Evolutionary conservation across 2,797 vertebrate genomes (phyloP), one percentile per base, ranked within the genome.

Genomic region (Eremophila alpestris): DNA sequence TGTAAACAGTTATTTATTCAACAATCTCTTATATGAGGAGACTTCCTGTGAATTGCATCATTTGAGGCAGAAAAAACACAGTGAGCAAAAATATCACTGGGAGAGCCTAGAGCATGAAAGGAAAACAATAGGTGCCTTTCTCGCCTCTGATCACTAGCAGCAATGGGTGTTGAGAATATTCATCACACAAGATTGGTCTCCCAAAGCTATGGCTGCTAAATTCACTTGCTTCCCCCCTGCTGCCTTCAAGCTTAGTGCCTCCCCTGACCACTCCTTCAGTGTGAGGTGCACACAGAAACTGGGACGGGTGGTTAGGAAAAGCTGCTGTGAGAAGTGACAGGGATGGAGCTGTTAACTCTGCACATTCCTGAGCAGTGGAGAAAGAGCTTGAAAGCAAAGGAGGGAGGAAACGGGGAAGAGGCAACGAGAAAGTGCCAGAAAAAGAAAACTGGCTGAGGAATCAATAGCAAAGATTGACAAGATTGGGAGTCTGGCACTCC

Each of bases 1-100:
- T 71, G 19, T 79, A 78, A 95, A 77, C 23, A 60, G 48, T 87
- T 76, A 69, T 88, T 92, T 92, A 86, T 60, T 94, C 74, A 88
- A 51, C 49, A 65, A 76, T 88, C 34, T 94, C 43, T 82, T 82
- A 38, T 16, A 41, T 0, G 2, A 79, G 41, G 21, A 91, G 26
- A 54, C 38, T 91, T 96, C 76, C 52, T 90, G 34, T 89, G 63
- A 89, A 51, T 46, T 93, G 74, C 5, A 0, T 80, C 36, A 84
- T 91, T 34, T 75, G 48, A 88, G 38, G n/a, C 41, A 91, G 43
- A 56, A 79, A 80, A 86, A 81, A 48, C 26, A 49, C 16, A 76
- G 17, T 24, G 36, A 92, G 45, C 36, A 83, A 51, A 87, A 81
- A 58, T 74, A 76, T 32, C 12, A 8, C 29, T 79, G 26, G 10